Percentiles rank a stretch among this genome's conserved stretches.
Evolutionary conservation across 2,888 invertebrate genomes (phyloP).

Genomic region (Stratiomys singularior): DNA sequence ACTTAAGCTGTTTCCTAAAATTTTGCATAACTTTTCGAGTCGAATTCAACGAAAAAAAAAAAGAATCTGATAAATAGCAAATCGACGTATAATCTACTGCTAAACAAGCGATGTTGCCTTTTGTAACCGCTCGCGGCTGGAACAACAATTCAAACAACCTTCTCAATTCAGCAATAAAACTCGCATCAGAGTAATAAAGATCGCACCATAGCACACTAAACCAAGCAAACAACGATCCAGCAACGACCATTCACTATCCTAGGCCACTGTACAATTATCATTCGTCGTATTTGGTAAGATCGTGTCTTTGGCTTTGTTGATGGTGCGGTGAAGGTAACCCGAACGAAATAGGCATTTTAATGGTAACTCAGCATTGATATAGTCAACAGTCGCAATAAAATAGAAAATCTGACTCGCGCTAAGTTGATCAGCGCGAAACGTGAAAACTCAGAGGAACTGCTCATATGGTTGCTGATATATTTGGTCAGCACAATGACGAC

Average conservation of each 20-base stretch:
- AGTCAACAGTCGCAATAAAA: not conserved
- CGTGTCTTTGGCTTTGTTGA: conserved; percentile 3
- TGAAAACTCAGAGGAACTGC: not conserved
- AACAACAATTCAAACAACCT: not conserved
- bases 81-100: not conserved
- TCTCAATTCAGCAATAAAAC: conserved; percentile 15
- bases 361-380: not conserved
- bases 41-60: too few species aligned
- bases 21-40: too few species aligned
- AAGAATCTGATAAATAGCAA: too few species aligned
- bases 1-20: too few species aligned
- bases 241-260: not conserved
- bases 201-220: not conserved
- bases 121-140: not conserved
- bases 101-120: not conserved
- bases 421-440: not conserved
- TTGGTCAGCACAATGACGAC: not conserved
- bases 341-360: not conserved
- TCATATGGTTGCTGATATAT: not conserved
- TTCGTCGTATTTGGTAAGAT: conserved; percentile 10
- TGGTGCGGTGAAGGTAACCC: not conserved
- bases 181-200: conserved; percentile 17
- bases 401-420: not conserved
- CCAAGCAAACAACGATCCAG: not conserved
- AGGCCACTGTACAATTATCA: not conserved